Conservation (phyloP, 1,140 invertebrate genomes). For the Heliconius melpomene region DNA sequence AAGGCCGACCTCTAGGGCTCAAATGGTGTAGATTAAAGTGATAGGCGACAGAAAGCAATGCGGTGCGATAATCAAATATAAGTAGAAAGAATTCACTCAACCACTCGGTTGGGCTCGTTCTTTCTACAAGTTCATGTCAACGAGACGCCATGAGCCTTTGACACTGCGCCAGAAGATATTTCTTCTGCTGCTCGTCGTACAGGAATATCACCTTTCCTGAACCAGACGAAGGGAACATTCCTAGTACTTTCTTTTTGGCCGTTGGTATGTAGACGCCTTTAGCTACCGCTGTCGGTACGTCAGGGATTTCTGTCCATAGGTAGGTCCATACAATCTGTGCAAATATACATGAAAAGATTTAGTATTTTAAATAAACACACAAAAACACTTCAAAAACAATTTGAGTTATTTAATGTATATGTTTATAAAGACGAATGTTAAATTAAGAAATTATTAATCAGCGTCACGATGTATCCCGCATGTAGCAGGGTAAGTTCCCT, state of each 20-base stretch:
- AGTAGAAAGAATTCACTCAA: constrained; percentile 71
- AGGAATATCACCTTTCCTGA: constrained; percentile 74
- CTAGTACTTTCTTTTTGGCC: constrained; percentile 74
- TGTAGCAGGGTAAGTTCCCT: too few relatives aligned
- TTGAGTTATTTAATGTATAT: too few relatives aligned
- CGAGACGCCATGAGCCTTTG: constrained; percentile 64
- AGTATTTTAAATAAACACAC: not conserved
- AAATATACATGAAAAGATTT: not conserved
- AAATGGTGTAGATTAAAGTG: constrained; percentile 76
- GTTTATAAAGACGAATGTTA: too few relatives aligned
- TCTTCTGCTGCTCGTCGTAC: constrained; percentile 72
- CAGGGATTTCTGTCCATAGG: constrained; percentile 75
- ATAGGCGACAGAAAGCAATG: constrained; percentile 66
- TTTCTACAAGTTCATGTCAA: constrained; percentile 77
- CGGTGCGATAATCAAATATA: constrained; percentile 67
- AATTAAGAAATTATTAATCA: too few relatives aligned
- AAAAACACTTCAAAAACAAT: not conserved
- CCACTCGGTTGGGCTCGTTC: constrained; percentile 53
- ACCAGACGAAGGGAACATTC: constrained; percentile 70
- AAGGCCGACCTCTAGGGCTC: constrained; percentile 53
- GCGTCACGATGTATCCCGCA: too few relatives aligned
- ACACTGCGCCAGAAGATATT: constrained; percentile 68
- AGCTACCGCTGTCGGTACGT: constrained; percentile 64
- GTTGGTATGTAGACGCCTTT: constrained; percentile 76
- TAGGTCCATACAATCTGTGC: constrained; percentile 76